These are phyloP conservation scores for Arctopsyche grandis DNA, from an alignment of 1,140 invertebrate genomes.

Conservation along the genomic window DNA sequence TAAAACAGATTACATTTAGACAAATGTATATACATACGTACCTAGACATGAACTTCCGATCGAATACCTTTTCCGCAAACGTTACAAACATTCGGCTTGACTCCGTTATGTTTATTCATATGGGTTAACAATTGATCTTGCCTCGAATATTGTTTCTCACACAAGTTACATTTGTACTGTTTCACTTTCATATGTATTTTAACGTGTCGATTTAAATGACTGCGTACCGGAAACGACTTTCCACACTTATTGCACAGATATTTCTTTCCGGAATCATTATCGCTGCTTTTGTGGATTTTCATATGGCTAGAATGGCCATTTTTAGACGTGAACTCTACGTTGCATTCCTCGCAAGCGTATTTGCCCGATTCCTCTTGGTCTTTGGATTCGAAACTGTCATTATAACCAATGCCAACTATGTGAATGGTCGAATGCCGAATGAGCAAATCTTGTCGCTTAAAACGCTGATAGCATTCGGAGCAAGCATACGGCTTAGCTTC, in stretches of 20 bases:
- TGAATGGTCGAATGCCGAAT: constrained; percentile 43
- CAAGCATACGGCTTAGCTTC: constrained; percentile 55
- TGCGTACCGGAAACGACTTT: constrained; percentile 58
- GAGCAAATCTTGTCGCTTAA: constrained; percentile 54
- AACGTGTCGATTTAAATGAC: constrained; percentile 58
- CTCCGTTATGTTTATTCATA: constrained; percentile 66
- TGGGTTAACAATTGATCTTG: constrained; percentile 68
- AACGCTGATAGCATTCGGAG: constrained; percentile 56
- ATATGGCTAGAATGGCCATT: constrained; percentile 56
- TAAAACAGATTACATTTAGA: neutral
- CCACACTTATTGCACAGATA: constrained; percentile 58
- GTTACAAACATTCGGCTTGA: constrained; percentile 69
- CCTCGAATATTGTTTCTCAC: constrained; percentile 65
- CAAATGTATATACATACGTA: neutral
- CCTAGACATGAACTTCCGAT: neutral
- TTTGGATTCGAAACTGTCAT: neutral
- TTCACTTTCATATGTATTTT: constrained; percentile 57
- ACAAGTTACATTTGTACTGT: constrained; percentile 60
- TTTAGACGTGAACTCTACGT: constrained; percentile 55
- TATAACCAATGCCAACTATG: neutral
- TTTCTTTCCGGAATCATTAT: constrained; percentile 43
- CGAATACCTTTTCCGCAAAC: constrained; percentile 66
- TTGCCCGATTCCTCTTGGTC: neutral
- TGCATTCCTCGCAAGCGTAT: constrained; percentile 57
- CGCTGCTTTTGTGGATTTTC: constrained; percentile 54